Base-by-base conservation (phyloP, 2,888 invertebrate species). In the Unio delphinus region DNA sequence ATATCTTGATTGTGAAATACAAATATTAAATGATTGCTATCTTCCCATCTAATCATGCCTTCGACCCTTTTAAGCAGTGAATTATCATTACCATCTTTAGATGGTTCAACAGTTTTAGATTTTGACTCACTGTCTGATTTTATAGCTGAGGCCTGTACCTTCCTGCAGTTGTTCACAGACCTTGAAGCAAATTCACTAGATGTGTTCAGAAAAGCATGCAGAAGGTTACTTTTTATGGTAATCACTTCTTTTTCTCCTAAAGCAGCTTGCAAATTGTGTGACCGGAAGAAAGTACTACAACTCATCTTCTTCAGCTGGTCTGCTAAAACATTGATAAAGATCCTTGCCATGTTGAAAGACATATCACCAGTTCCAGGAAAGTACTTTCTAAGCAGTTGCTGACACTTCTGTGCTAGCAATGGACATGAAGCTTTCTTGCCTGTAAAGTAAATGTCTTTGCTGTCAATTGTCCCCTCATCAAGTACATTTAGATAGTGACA, bases 281-380 rank as follows among this genome's bases (percentile, higher is more conserved):
- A 11, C 11, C 70, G 65, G 59, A 83, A 83, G 66, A 78, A 83
- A 18, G 74, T 59, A 69, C 82, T 84, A 18, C 73, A 64, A 7
- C 82, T 76, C 61, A 83, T 67, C 64, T 80, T 84, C 59, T 82
- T 84, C 18, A 84, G 61, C 65, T 84, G 82, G 65, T 83, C 81
- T n/a, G 82, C 76, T 26, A 83, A 69, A n/a, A 83, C 78, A 67
- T 77, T 73, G 1, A 83, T 8, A 55, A 81, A 81, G n/a, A 72
- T 76, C 23, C 76, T 69, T 4, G 82, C 66, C 26, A 76, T 61
- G 34, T 75, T 68, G 60, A 74, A 83, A 15, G 83, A 79, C 61
- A 76, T 60, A 30, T 70, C 71, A 11, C 59, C 34, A 6, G 62
- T 61, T 23, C 62, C 60, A 17, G 64, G 55, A 26, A 80, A 74